These are phyloP conservation scores for Drosophila biarmipes DNA, from an alignment of 1,140 invertebrate species.

Conservation along the genomic window DNA sequence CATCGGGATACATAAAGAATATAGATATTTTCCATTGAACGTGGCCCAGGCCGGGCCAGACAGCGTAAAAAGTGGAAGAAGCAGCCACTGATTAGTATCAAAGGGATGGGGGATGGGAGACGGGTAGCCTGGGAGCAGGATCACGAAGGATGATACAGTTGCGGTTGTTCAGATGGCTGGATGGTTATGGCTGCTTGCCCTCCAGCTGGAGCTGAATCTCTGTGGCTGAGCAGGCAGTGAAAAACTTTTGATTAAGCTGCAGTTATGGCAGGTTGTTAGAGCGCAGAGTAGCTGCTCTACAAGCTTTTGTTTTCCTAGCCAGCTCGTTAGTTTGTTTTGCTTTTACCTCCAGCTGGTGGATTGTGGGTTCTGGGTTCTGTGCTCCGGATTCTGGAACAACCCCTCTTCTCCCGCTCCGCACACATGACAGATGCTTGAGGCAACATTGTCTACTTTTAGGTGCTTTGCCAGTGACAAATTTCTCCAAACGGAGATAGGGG, in stretches of 20 bases:
- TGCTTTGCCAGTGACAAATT: conserved; percentile 74
- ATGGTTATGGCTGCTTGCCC: conserved; percentile 56
- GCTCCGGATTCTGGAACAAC: background rate
- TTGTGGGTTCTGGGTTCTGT: background rate
- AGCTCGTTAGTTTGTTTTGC: conserved; percentile 81
- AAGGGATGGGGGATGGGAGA: conserved; percentile 37
- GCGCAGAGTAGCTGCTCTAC: conserved; percentile 39
- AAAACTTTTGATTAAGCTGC: conserved; percentile 84
- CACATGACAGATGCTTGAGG: conserved; percentile 50
- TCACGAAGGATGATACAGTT: conserved; percentile 38
- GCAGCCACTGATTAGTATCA: conserved; percentile 76
- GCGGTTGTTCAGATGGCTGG: conserved; percentile 39
- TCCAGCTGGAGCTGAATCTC: conserved; percentile 34
- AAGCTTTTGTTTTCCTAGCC: conserved; percentile 78
- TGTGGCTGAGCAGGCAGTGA: conserved; percentile 44
- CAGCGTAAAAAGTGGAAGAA: conserved; percentile 64
- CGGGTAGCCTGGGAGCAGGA: conserved; percentile 9
- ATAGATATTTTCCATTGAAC: conserved; percentile 51
- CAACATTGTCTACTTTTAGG: conserved; percentile 61
- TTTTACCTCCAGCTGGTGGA: conserved; percentile 42
- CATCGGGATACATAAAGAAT: conserved; percentile 55
- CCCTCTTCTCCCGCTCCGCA: background rate
- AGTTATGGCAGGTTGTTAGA: conserved; percentile 79
- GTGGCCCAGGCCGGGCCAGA: conserved; percentile 28
- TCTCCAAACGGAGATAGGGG: conserved; percentile 9